Conservation (phyloP, 2,113 vertebrate genomes). For the Marmota monax region DNA sequence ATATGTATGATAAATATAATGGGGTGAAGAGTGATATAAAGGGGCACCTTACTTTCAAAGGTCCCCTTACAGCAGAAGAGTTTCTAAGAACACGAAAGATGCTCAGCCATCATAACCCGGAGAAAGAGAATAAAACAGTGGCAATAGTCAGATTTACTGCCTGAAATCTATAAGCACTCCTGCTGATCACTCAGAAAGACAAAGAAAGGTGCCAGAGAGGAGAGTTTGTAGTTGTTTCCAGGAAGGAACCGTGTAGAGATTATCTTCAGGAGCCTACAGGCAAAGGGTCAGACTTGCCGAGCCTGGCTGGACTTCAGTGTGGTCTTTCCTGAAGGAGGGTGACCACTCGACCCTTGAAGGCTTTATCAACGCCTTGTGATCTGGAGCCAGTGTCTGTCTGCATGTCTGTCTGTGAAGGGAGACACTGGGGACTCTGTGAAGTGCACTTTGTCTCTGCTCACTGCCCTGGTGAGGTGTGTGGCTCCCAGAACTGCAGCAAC, state of each 20-base stretch:
- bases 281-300: not conserved
- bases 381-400: not conserved
- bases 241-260: not conserved
- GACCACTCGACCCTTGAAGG: not conserved
- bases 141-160: not conserved
- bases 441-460: not conserved
- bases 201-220: not conserved
- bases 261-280: not conserved
- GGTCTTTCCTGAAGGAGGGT: not conserved
- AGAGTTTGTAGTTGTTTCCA: not conserved
- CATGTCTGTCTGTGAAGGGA: not conserved
- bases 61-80: not conserved
- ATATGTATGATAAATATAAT: not conserved
- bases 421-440: fast-evolving
- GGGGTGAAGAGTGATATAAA: not conserved
- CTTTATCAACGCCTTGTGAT: fast-evolving
- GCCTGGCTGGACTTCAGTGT: not conserved
- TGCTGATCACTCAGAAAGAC: not conserved
- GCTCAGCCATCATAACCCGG: not conserved
- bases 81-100: not conserved
- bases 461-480: not conserved
- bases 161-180: not conserved
- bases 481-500: fast-evolving
- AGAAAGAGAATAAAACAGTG: not conserved
- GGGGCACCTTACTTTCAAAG: not conserved